Percentiles rank a stretch among this genome's conserved stretches.
phyloP scores from a whole-genome alignment of 2,797 vertebrate species.

The Tokudaia muenninki region DNA sequence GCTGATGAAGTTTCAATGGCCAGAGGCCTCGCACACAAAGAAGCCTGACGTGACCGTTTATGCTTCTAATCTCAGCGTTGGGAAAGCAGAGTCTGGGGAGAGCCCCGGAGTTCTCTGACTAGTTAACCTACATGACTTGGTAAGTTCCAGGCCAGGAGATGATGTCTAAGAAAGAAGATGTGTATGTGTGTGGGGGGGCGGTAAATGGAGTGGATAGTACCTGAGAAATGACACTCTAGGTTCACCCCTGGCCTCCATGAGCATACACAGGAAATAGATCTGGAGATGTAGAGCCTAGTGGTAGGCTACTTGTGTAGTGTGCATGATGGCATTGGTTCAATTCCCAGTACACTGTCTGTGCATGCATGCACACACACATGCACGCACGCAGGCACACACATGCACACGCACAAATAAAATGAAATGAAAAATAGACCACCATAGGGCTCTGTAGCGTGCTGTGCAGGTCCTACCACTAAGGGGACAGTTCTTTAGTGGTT shows the following conservation, averaged over 20 bases:
- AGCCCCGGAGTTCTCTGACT: neutral
- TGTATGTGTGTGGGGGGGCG: too few species aligned
- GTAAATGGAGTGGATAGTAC: neutral
- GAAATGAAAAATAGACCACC: neutral
- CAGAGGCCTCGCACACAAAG: neutral
- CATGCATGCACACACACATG: accelerated
- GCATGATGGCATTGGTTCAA: neutral
- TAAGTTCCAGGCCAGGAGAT: neutral
- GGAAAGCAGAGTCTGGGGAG: neutral
- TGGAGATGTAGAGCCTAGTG: neutral
- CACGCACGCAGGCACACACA: neutral
- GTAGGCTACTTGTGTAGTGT: neutral
- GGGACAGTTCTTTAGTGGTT: neutral
- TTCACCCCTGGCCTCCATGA: neutral
- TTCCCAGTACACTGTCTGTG: neutral
- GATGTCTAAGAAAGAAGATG: neutral
- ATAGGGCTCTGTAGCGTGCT: accelerated
- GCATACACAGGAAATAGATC: neutral
- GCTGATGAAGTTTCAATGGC: neutral
- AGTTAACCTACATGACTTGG: neutral
- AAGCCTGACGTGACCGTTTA: neutral
- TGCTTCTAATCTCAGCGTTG: neutral
- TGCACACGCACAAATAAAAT: neutral
- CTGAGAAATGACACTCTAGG: neutral
- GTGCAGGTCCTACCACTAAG: neutral